Base-by-base conservation (phyloP, 2,888 invertebrate genomes). In the Desoria tigrina region DNA sequence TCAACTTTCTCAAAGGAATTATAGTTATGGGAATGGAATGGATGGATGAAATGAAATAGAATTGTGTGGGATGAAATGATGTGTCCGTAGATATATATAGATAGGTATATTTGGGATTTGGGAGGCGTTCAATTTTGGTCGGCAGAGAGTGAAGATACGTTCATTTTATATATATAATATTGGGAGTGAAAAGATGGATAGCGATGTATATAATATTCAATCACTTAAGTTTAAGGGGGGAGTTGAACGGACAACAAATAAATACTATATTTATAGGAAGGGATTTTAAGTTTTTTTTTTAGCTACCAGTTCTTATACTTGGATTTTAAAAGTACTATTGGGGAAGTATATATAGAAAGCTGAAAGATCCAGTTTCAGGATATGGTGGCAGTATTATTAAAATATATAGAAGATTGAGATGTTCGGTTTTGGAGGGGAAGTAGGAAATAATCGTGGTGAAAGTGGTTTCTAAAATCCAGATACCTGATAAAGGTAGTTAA, bases 1-100 rank as follows among this genome's bases (percentile, higher is more conserved):
- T 58, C 58, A 58, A 58, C 58, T 58, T 58, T 54, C 58, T 58
- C 58, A 49, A 58, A 58, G 58, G 49, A 58, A 58, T 58, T 58
- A 58, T 58, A 27, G 45, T 58, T 58, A 57, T 57, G 56, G 42
- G 56, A 32, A 57, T 57, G 56, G 42, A 57, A 42, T 57, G 56
- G 56, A 16, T 16, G 56, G 24, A 57, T 57, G 56, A 24, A 57
- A 42, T 57, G 56, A 42, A 42, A 57, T 57, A 32, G 42, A 28
- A 55, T 55, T 55, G 55, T 55, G 45, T 45, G 45, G 21, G 45
- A 21, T 32, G 45, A 16, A 45, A 45, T 45, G 45, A 45, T 45
- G 45, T 45, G 45, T 45, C 21, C n/a, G 45, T 45, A 18, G 4
- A 21, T 45, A 45, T 21, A n/a, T n/a, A n/a, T n/a, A n/a, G n/a